Conservation (phyloP, 2,113 vertebrate species). For the Hyla sarda region DNA sequence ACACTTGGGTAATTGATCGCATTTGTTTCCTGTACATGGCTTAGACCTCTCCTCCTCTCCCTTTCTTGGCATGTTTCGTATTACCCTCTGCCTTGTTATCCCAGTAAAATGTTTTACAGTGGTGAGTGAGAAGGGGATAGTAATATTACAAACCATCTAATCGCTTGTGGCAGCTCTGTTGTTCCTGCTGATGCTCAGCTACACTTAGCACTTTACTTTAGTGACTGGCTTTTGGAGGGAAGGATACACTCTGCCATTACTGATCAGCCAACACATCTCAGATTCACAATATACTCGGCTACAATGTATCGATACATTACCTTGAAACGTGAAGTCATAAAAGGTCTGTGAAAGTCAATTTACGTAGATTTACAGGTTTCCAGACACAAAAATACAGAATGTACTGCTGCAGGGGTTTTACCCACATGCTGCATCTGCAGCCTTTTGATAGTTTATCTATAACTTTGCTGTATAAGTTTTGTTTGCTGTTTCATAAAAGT, state of each 20-base stretch:
- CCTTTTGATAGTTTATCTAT: background rate
- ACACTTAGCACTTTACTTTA: conserved; percentile 17
- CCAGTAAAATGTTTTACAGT: conserved; percentile 72
- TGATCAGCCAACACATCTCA: conserved; percentile 21
- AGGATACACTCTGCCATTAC: conserved; percentile 37
- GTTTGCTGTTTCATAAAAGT: background rate
- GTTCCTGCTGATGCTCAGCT: conserved; percentile 56
- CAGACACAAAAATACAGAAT: background rate
- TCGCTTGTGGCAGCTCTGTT: conserved; percentile 67
- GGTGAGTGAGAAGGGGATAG: conserved; percentile 77
- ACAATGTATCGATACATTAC: background rate
- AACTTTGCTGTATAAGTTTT: background rate
- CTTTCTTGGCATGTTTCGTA: conserved; percentile 80
- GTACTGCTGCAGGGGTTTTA: background rate
- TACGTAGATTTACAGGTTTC: background rate
- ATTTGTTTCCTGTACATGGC: conserved; percentile 86
- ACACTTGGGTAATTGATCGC: conserved; percentile 94
- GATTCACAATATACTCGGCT: conserved; percentile 1
- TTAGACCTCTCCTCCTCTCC: conserved; percentile 81
- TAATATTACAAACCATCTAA: conserved; percentile 74
- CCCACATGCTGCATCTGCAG: background rate
- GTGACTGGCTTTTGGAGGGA: conserved; percentile 60
- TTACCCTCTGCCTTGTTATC: conserved; percentile 81
- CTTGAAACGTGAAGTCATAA: background rate
- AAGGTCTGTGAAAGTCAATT: background rate